Conservation (phyloP, 2,113 vertebrate genomes). For the Scophthalmus maximus region DNA sequence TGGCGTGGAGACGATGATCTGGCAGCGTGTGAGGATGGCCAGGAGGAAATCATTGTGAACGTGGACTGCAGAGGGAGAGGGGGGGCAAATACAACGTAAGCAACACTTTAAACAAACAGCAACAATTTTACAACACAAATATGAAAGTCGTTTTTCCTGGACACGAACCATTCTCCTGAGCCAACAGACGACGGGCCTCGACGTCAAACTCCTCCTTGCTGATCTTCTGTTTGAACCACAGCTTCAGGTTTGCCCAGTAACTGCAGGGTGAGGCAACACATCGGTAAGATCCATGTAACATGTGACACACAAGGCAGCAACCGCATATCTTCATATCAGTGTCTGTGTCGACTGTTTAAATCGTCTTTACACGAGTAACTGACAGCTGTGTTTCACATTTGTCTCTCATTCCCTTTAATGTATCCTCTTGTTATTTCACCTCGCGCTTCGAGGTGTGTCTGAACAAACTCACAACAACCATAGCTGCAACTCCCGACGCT, state of each 20-base stretch:
- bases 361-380: neutral
- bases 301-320: neutral
- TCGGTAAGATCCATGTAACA: neutral
- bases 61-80: conserved; percentile 84
- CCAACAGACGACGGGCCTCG: conserved; percentile 93
- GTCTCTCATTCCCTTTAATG: neutral
- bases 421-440: neutral
- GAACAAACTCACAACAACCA: neutral
- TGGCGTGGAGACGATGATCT: conserved; percentile 96
- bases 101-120: too few relatives aligned
- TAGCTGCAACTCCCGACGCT: too few relatives aligned
- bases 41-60: conserved; percentile 98
- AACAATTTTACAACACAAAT: neutral
- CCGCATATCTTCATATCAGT: neutral
- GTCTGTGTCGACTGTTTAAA: too few relatives aligned
- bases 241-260: conserved; percentile 97
- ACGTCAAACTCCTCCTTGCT: conserved; percentile 98
- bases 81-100: neutral
- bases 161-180: conserved; percentile 91
- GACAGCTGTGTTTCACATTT: neutral
- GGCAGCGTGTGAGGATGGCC: conserved; percentile 97
- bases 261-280: conserved; percentile 70
- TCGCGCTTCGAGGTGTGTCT: too few relatives aligned
- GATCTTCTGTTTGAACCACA: conserved; percentile 99
- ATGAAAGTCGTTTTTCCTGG: neutral